Evolutionary conservation across 2,797 vertebrate species (phyloP), one percentile per base, ranked within the genome.

Genomic region (Ctenosaura bakeri): DNA sequence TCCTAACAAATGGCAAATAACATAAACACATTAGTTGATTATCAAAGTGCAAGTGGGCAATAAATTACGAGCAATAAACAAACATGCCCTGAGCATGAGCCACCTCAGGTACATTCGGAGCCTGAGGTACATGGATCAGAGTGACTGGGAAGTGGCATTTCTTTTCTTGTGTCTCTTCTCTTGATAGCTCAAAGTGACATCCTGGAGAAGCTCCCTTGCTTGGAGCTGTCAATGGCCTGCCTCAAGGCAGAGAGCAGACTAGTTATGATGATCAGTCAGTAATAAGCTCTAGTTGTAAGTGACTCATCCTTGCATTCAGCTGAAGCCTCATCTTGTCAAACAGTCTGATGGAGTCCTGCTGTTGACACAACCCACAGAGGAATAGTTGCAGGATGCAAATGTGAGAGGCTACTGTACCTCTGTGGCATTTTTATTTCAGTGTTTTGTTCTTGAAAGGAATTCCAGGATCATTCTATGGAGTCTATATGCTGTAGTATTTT

Each of bases 201-300:
- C 35, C 42, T 46, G 12, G 35, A 66, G 89, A 88, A 35, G 26
- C 6, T 56, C 78, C 86, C 42, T 20, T 26, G 50, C 80, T 52
- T 79, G 64, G 69, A 90, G 77, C 71, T 92, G 86, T 42, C 77
- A 86, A 46, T 3, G 32, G 59, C 1, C 2, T 88, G 46, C 26
- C 8, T 32, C n/a, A 2, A 10, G 46, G 66, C n/a, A 59, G 35
- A 71, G 50, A 71, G n/a, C 32, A 16, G 20, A 80, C 2, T 22
- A 87, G 73, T 24, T 0, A 0, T 50, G 5, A 0, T 77, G 82
- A 54, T 83, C 46, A 56, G 6, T 13, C 91, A 0, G 0, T 66
- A 66, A 76, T 18, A 69, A 18, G 42, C 54, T 32, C 64, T 38
- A n/a, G 38, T 50, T 0, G 0, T 2, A 29, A 74, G 69, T 56